phyloP scores from a whole-genome alignment of 2,888 invertebrate genomes.

The Athetis lepigone region DNA sequence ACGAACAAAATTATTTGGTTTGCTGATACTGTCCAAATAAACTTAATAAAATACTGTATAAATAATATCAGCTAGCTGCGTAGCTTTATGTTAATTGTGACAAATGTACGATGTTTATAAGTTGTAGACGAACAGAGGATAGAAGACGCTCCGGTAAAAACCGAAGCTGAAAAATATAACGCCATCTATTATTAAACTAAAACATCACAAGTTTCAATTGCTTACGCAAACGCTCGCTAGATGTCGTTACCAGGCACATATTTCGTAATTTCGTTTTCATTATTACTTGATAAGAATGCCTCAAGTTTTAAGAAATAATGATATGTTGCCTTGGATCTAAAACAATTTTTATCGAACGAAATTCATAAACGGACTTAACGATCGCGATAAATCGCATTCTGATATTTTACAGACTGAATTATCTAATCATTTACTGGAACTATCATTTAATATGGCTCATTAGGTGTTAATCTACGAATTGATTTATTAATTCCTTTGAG shows the following conservation, averaged over 20 bases:
- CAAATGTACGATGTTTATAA: too few relatives aligned
- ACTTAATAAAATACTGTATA: too few relatives aligned
- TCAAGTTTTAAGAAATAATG: slow-evolving; percentile 13
- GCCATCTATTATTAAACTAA: slow-evolving; percentile 22
- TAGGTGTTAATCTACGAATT: slow-evolving; percentile 36
- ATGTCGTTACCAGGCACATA: slow-evolving; percentile 60
- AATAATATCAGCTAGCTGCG: too few relatives aligned
- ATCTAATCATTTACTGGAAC: slow-evolving; percentile 24
- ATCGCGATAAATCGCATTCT: slow-evolving; percentile 32
- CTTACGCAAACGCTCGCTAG: slow-evolving; percentile 44
- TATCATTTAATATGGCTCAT: slow-evolving; percentile 31
- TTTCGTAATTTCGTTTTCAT: not conserved
- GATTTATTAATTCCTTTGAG: slow-evolving; percentile 34
- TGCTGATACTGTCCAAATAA: too few relatives aligned
- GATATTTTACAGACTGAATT: slow-evolving; percentile 27
- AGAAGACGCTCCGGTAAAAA: not conserved
- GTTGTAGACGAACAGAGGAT: not conserved
- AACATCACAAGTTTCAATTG: not conserved
- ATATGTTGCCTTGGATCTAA: slow-evolving; percentile 8
- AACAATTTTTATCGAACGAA: slow-evolving; percentile 14
- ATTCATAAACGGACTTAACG: slow-evolving; percentile 29
- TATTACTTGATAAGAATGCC: not conserved
- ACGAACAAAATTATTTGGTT: too few relatives aligned
- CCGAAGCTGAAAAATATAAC: not conserved
- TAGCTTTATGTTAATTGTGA: too few relatives aligned